Base-by-base conservation (phyloP, 1,140 invertebrate genomes). In the Maconellicoccus hirsutus region DNA sequence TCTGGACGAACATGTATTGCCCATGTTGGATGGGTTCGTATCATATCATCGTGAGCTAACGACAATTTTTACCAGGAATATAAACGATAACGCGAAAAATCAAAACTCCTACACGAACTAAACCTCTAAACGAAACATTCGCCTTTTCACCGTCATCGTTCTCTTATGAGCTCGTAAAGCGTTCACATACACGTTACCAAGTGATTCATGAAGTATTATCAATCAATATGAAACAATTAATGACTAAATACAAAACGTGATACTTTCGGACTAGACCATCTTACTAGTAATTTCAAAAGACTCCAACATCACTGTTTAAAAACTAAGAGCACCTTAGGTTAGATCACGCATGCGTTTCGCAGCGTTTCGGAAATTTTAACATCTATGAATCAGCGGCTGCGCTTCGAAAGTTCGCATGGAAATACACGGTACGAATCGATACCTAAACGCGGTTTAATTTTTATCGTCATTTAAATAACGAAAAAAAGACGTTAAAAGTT, bases 1-100 rank as follows among this genome's bases (percentile, higher is more conserved):
- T 33, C 66, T 52, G 19, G 71, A 38, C 21, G 59, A 70, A 74
- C 73, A 76, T 0, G 80, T 42, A 52, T 70, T 70, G 2, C 70
- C 70, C 70, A 70, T 70, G 10, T 66, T 25, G 61, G 4, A 14
- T 25, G 61, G 19, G 25, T 66, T 16, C 10, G 10, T 16, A 16
- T 52, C 42, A 52, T 52, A 52, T 52, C 42, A 52, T 52, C n/a
- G 4, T 52, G n/a, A n/a, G n/a, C n/a, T n/a, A n/a, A n/a, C n/a
- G n/a, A n/a, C n/a, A n/a, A n/a, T n/a, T n/a, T n/a, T n/a, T n/a
- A n/a, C n/a, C n/a, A n/a, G n/a, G n/a, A n/a, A n/a, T n/a, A n/a
- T n/a, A n/a, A n/a, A n/a, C n/a, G n/a, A n/a, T n/a, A n/a, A n/a
- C n/a, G n/a, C n/a, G n/a, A n/a, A n/a, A n/a, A n/a, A n/a, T n/a